phyloP scores from a whole-genome alignment of 2,797 vertebrate species.

The Kryptolebias ocellatus region DNA sequence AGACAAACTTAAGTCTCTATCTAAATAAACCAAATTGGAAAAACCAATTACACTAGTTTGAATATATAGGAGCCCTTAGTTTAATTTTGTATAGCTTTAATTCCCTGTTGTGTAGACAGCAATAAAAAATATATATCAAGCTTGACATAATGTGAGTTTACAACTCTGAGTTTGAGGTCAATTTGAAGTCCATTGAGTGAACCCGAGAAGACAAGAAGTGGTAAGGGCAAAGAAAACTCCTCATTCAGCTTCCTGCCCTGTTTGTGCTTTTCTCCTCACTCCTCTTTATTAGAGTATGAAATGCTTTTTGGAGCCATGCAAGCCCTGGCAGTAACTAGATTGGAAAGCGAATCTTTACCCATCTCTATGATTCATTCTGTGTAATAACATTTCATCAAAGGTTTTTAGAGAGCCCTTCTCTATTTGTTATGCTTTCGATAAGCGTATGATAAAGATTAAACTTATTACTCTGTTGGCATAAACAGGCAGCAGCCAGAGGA shows the following conservation, averaged over 20 bases:
- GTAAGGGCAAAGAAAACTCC: slow-evolving; percentile 45
- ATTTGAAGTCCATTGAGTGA: slow-evolving; percentile 64
- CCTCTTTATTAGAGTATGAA: slow-evolving; percentile 77
- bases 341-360: slow-evolving; percentile 81
- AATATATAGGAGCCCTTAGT: not conserved
- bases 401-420: slow-evolving; percentile 73
- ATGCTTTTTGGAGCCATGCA: slow-evolving; percentile 74
- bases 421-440: slow-evolving; percentile 81
- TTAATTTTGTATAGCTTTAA: slow-evolving; percentile 18
- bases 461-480: slow-evolving; percentile 83
- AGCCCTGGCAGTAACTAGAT: slow-evolving; percentile 77
- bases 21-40: slow-evolving; percentile 40
- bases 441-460: slow-evolving; percentile 85
- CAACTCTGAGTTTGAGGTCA: slow-evolving; percentile 51
- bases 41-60: slow-evolving; percentile 34
- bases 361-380: slow-evolving; percentile 81
- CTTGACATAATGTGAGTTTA: slow-evolving; percentile 33
- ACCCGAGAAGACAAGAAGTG: slow-evolving; percentile 49
- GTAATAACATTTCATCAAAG: slow-evolving; percentile 85
- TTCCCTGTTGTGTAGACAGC: slow-evolving; percentile 11
- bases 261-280: slow-evolving; percentile 55
- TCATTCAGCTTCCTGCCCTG: slow-evolving; percentile 62
- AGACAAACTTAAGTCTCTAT: slow-evolving; percentile 19
- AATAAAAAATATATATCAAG: slow-evolving; percentile 29
- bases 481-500: slow-evolving; percentile 83